These are phyloP conservation scores for Drosophila funebris DNA, from an alignment of 1,140 invertebrate species.

Conservation along the genomic window DNA sequence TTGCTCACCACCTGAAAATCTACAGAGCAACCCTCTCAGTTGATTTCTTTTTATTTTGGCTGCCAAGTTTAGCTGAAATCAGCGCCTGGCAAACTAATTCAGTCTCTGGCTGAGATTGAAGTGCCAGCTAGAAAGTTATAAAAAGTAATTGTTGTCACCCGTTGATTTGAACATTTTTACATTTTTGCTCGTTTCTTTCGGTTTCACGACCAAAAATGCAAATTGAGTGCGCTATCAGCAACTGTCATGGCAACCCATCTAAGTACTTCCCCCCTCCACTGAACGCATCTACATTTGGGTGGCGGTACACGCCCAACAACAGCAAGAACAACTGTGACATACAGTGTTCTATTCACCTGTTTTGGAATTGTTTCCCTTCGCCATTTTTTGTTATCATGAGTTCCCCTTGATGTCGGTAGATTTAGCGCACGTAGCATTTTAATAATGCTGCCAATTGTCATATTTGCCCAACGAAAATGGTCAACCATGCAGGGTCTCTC, in stretches of 20 bases:
- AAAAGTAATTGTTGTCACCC: slow-evolving; percentile 74
- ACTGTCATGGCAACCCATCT: slow-evolving; percentile 47
- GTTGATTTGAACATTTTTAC: slow-evolving; percentile 39
- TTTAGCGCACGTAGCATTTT: slow-evolving; percentile 74
- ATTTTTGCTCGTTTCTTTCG: slow-evolving; percentile 7
- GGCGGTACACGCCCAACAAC: neutral
- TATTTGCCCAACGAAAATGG: slow-evolving; percentile 68
- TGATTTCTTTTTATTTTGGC: neutral
- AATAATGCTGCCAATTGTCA: slow-evolving; percentile 76
- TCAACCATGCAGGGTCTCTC: slow-evolving; percentile 7
- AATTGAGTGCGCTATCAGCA: slow-evolving; percentile 77
- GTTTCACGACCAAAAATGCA: slow-evolving; percentile 55
- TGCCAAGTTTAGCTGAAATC: neutral
- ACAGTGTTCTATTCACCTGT: slow-evolving; percentile 20
- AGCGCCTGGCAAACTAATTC: neutral
- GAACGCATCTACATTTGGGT: too few species aligned
- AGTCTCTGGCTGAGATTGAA: slow-evolving; percentile 58
- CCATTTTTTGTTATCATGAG: slow-evolving; percentile 5
- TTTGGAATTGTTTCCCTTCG: slow-evolving; percentile 19
- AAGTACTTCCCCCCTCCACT: neutral
- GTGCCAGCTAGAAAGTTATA: slow-evolving; percentile 77
- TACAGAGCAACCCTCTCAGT: slow-evolving; percentile 16
- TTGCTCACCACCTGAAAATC: slow-evolving; percentile 43
- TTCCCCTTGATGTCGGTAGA: slow-evolving; percentile 69
- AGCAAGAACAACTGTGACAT: neutral